Conservation (phyloP, 2,888 invertebrate genomes). For the Buathra laborator region DNA sequence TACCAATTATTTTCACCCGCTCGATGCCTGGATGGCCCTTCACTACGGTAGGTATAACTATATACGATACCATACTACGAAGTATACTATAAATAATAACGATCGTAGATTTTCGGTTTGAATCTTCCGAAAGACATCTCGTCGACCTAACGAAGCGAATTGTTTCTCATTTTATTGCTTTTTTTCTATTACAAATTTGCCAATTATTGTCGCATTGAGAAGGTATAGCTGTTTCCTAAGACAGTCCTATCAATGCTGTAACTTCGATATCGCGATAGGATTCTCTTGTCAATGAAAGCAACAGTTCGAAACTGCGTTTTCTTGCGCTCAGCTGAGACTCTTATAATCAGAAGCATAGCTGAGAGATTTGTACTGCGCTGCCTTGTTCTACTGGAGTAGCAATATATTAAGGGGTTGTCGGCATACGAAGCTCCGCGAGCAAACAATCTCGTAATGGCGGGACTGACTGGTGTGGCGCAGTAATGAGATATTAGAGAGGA, state of each 20-base stretch:
- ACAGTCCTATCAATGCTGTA: too few relatives aligned
- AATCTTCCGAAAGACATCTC: slow-evolving; percentile 16
- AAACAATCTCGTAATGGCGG: slow-evolving; percentile 85
- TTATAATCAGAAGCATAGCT: slow-evolving; percentile 36
- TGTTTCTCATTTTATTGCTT: background rate
- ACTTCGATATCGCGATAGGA: background rate
- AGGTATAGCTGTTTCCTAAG: background rate
- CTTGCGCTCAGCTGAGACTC: background rate
- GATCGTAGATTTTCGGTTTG: slow-evolving; percentile 25
- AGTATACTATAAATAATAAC: slow-evolving; percentile 1
- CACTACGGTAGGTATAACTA: slow-evolving; percentile 25
- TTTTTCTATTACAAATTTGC: background rate
- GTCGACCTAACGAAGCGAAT: slow-evolving; percentile 25
- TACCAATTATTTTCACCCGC: slow-evolving; percentile 83
- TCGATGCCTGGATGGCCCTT: slow-evolving; percentile 74
- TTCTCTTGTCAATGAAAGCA: background rate
- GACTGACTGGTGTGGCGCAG: slow-evolving; percentile 83
- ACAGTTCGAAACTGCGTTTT: background rate
- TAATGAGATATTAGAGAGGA: slow-evolving; percentile 85
- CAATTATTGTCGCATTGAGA: background rate
- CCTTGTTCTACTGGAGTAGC: slow-evolving; percentile 60
- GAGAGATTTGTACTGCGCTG: slow-evolving; percentile 33
- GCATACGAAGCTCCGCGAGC: slow-evolving; percentile 75
- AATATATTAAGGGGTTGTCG: slow-evolving; percentile 80
- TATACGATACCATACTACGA: background rate